Evolutionary conservation across 1,140 invertebrate genomes (phyloP).

Genomic region (Trichogramma pretiosum): DNA sequence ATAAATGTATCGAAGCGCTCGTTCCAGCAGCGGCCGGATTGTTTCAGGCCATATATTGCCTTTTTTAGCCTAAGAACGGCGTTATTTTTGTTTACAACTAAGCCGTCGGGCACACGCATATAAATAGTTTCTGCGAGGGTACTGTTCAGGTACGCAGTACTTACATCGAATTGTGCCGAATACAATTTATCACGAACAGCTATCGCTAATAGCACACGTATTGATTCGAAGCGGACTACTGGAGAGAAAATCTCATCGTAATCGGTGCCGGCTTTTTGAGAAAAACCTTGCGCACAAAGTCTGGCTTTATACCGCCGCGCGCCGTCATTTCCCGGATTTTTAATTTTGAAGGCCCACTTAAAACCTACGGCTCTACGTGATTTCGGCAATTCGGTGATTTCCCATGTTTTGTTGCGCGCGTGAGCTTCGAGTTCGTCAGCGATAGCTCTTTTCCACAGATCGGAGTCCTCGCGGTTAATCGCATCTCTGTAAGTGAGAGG

Average conservation of each 20-base stretch:
- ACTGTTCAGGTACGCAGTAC: conserved; percentile 17
- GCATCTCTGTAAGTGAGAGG: background rate
- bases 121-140: conserved; percentile 13
- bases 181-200: conserved; percentile 10
- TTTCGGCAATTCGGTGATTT: conserved; percentile 18
- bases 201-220: conserved; percentile 11
- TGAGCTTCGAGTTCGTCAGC: background rate
- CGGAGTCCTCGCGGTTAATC: background rate
- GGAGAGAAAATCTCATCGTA: conserved; percentile 19
- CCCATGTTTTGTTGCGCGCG: conserved; percentile 7
- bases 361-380: conserved; percentile 6
- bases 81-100: background rate
- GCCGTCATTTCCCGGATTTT: conserved; percentile 6
- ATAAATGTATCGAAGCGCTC: conserved; percentile 15
- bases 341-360: conserved; percentile 15
- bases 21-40: conserved; percentile 18
- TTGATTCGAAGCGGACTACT: conserved; percentile 13
- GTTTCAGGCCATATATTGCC: conserved; percentile 21
- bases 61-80: conserved; percentile 20
- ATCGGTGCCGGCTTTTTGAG: conserved; percentile 12
- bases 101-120: conserved; percentile 17
- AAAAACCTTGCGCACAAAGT: conserved; percentile 15
- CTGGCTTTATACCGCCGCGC: background rate
- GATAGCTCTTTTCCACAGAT: background rate
- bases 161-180: conserved; percentile 16